Conservation (phyloP, 2,888 invertebrate genomes). For the Dryocosmus kuriphilus region DNA sequence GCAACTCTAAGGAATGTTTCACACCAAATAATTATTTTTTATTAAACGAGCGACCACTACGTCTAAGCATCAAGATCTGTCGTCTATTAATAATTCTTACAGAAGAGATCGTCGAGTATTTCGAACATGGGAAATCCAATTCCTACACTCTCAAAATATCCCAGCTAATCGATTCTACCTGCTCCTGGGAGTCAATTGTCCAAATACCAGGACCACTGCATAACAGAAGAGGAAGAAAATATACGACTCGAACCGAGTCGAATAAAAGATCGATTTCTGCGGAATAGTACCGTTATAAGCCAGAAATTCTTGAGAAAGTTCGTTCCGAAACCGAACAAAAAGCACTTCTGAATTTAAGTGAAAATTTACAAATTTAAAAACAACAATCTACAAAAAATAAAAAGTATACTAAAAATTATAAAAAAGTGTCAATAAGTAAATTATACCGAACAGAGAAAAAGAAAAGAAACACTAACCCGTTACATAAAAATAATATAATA, state of each 20-base stretch:
- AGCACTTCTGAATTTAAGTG: neutral
- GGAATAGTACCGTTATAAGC: neutral
- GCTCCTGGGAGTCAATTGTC: constrained; percentile 17
- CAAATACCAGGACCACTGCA: constrained; percentile 26
- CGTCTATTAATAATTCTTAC: constrained; percentile 9
- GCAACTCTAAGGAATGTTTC: neutral
- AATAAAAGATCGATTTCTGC: constrained; percentile 18
- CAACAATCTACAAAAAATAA: neutral
- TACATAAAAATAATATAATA: neutral
- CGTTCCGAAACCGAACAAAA: neutral
- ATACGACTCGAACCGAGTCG: constrained; percentile 10
- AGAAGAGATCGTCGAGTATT: constrained; percentile 14
- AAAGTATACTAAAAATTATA: too few relatives aligned
- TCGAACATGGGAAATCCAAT: constrained; percentile 1
- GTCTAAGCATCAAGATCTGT: neutral
- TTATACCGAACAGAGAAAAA: too few relatives aligned
- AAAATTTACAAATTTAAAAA: neutral
- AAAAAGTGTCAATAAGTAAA: too few relatives aligned
- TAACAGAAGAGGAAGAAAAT: constrained; percentile 18
- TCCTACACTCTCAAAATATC: constrained; percentile 36
- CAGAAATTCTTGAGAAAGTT: constrained; percentile 10
- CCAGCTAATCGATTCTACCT: neutral
- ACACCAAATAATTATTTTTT: neutral
- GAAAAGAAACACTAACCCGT: too few relatives aligned
- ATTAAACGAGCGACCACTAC: neutral